Conservation (phyloP, 1,140 invertebrate genomes). For the Sitobion miscanthi region DNA sequence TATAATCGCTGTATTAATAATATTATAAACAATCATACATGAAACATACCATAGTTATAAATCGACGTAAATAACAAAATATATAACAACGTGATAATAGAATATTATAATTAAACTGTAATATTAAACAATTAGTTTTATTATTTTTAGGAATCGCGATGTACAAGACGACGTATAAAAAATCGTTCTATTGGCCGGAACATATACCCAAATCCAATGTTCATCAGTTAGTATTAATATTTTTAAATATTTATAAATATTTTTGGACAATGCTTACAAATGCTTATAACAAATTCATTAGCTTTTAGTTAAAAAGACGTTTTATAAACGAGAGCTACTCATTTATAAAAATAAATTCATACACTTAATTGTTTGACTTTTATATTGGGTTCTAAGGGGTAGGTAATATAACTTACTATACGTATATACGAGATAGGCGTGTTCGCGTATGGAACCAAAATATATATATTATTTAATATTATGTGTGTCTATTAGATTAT, state of each 20-base stretch:
- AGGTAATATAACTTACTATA: not conserved
- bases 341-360: not conserved
- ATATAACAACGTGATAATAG: not conserved
- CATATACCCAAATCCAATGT: not conserved
- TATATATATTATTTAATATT: not conserved
- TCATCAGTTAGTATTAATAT: not conserved
- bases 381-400: not conserved
- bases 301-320: not conserved
- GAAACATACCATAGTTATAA: not conserved
- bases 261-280: not conserved
- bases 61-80: not conserved
- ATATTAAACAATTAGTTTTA: not conserved
- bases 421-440: too few species aligned
- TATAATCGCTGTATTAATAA: not conserved
- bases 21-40: not conserved
- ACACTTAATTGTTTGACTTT: not conserved
- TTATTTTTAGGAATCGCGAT: not conserved
- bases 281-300: not conserved
- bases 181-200: not conserved
- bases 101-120: not conserved
- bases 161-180: not conserved
- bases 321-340: not conserved
- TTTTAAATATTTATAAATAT: not conserved
- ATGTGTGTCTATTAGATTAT: not conserved
- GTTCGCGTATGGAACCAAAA: not conserved